Conservation (phyloP, 2,113 vertebrate genomes). For the Australoheros scitulus region DNA sequence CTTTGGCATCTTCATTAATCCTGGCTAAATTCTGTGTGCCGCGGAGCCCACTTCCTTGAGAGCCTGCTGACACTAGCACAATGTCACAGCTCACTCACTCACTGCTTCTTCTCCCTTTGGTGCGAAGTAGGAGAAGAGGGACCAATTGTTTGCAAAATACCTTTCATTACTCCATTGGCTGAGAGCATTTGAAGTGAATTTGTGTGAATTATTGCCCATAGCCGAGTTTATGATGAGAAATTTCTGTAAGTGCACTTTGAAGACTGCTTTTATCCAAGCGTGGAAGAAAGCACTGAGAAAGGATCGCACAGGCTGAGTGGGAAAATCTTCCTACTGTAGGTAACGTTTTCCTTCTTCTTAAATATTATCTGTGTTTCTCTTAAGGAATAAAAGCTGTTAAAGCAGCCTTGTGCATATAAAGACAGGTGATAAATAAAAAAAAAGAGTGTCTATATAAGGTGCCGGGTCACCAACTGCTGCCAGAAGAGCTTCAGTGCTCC, state of each 20-base stretch:
- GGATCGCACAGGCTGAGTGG: conserved; percentile 1
- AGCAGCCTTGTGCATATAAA: not conserved
- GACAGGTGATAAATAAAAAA: not conserved
- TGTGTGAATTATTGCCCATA: conserved; percentile 59
- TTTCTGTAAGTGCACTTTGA: conserved; percentile 51
- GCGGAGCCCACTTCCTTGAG: conserved; percentile 40
- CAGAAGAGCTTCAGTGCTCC: no score
- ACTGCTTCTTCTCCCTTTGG: conserved; percentile 33
- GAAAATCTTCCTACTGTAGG: not conserved
- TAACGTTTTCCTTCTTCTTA: conserved; percentile 26
- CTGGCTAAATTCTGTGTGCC: conserved; percentile 68
- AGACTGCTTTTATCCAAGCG: conserved; percentile 51
- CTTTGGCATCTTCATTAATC: conserved; percentile 77
- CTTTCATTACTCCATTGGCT: conserved; percentile 63
- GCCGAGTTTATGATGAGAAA: conserved; percentile 55
- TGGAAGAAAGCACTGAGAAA: not conserved
- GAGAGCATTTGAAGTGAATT: conserved; percentile 57
- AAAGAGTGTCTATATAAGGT: no score
- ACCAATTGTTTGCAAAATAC: conserved; percentile 70
- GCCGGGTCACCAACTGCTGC: no score
- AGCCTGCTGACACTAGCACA: conserved; percentile 72
- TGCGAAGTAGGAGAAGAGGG: conserved; percentile 54
- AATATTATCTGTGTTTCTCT: conserved; percentile 19
- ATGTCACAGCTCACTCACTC: conserved; percentile 69
- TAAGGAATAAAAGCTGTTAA: not conserved